Evolutionary conservation across 1,140 invertebrate genomes (phyloP), one percentile per base, ranked within the genome.

Genomic region (Campoletis sonorensis): DNA sequence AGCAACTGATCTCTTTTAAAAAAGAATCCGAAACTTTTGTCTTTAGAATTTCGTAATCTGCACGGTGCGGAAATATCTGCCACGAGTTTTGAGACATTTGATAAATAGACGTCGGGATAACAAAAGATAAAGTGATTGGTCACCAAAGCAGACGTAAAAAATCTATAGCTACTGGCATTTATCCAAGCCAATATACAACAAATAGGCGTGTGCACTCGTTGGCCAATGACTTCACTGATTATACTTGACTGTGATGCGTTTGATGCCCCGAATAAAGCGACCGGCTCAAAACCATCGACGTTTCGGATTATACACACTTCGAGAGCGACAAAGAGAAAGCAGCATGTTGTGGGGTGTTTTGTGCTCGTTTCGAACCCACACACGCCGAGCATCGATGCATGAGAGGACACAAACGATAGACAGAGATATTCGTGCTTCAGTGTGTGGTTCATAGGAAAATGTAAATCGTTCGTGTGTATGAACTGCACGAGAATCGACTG

Each of bases 391-490:
- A 70, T 70, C 67, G 16, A n/a, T 70, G 67, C 67, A 18, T 33
- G 8, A 70, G 67, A n/a, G 26, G 23, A 70, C 30, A 33, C 1
- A 33, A 30, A 70, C n/a, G 67, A 70, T 15, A 30, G 67, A 70
- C 11, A 13, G 67, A 70, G 27, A 33, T 33, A 70, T 33, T n/a
- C n/a, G 67, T 70, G 27, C 15, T 15, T n/a, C 30, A 70, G 58
- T 26, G 58, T 26, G 10, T 49, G 61, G 23, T 68, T 26, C 73
- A 71, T 70, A n/a, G 21, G 58, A 51, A 45, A 81, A 58, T 67
- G 80, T 90, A 84, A 92, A 91, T 89, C 89, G 86, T 84, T 89
- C 85, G 83, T 81, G 87, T 89, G 82, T 90, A 87, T 87, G 85
- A 84, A 85, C 85, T 88, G 82, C 81, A 76, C 84, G 79, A n/a